phyloP scores from a whole-genome alignment of 2,888 invertebrate genomes.

The Buathra laborator region DNA sequence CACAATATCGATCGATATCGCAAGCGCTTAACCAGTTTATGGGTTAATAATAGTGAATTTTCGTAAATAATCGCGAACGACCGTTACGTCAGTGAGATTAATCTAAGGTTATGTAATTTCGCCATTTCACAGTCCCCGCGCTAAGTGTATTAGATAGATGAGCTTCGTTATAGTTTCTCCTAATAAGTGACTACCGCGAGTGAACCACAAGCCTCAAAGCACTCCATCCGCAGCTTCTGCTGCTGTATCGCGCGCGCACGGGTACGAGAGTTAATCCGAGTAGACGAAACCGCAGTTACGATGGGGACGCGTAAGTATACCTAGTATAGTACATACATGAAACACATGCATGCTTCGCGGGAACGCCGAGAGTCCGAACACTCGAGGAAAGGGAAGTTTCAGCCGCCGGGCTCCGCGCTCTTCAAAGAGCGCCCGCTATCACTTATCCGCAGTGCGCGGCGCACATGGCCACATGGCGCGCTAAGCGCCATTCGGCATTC shows the following conservation, averaged over 20 bases:
- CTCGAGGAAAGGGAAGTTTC: conserved; percentile 61
- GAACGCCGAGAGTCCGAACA: conserved; percentile 59
- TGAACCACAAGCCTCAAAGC: conserved; percentile 24
- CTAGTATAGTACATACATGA: not conserved
- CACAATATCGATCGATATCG: too few species aligned
- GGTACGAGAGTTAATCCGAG: not conserved
- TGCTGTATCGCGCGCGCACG: not conserved
- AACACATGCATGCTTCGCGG: conserved; percentile 28
- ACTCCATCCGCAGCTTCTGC: conserved; percentile 43
- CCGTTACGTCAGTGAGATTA: too few species aligned
- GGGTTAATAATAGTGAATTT: too few species aligned
- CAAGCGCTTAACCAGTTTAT: too few species aligned
- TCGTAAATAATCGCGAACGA: too few species aligned
- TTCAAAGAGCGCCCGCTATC: conserved; percentile 83
- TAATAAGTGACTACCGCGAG: conserved; percentile 36
- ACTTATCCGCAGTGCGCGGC: conserved; percentile 71
- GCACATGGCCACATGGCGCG: conserved; percentile 81
- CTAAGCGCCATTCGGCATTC: conserved; percentile 58
- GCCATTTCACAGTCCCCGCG: conserved; percentile 29
- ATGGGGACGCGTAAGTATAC: not conserved
- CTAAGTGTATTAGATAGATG: conserved; percentile 19
- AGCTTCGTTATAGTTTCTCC: conserved; percentile 31
- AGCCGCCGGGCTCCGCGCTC: conserved; percentile 61
- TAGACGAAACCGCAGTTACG: conserved; percentile 4
- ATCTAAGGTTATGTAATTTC: not conserved